Percentiles rank a stretch among this genome's conserved stretches.
Evolutionary conservation across 2,113 vertebrate genomes (phyloP).

Genomic region (Thermophis baileyi): DNA sequence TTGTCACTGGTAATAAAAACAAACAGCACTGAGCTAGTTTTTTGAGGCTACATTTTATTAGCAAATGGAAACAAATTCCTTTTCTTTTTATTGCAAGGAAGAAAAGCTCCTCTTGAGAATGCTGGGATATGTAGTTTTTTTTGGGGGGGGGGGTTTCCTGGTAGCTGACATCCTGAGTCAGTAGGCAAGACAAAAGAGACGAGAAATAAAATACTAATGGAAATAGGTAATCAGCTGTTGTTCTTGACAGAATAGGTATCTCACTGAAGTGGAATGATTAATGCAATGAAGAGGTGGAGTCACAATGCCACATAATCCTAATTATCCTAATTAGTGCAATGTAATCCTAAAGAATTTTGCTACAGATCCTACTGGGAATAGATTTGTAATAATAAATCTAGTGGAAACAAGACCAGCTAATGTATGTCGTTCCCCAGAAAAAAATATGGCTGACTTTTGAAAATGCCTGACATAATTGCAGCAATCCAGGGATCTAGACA

Average conservation of each 20-base stretch:
- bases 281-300: background rate
- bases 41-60: constrained; percentile 9
- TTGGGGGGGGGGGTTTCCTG: background rate
- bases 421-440: background rate
- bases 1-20: constrained; percentile 22
- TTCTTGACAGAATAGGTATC: background rate
- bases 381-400: background rate
- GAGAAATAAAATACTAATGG: background rate
- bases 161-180: rapidly evolving
- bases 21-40: constrained; percentile 3
- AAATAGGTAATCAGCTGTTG: background rate
- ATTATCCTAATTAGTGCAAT: background rate
- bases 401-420: background rate
- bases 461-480: background rate
- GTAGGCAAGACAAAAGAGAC: background rate
- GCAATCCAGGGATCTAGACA: background rate
- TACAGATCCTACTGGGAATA: background rate
- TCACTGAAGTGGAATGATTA: background rate
- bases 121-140: constrained; percentile 51
- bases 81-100: constrained; percentile 14
- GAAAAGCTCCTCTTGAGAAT: constrained; percentile 27
- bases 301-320: background rate
- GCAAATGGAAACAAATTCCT: constrained; percentile 15
- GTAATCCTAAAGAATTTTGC: background rate
- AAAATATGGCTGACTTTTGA: background rate